phyloP scores from a whole-genome alignment of 2,797 vertebrate genomes.

The Amazona ochrocephala region DNA sequence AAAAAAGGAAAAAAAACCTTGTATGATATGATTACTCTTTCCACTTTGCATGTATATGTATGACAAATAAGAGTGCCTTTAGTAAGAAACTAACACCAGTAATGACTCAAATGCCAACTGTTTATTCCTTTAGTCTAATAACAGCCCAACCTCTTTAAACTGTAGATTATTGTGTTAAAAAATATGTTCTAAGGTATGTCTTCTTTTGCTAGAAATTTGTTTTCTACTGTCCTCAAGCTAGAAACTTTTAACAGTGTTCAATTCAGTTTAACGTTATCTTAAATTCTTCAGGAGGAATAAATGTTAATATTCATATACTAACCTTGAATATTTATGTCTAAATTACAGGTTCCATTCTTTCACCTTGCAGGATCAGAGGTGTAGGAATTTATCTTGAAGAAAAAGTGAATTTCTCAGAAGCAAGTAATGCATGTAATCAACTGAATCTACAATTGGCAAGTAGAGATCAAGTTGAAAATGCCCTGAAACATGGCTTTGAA shows the following conservation, averaged over 20 bases:
- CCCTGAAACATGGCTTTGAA: constrained; percentile 72
- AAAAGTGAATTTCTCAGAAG: constrained; percentile 71
- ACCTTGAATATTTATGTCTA: constrained; percentile 29
- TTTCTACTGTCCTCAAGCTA: not conserved
- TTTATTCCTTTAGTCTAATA: not conserved
- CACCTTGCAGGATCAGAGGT: constrained; percentile 74
- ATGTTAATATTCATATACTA: constrained; percentile 11
- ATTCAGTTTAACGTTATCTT: not conserved
- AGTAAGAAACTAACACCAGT: not conserved
- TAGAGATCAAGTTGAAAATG: constrained; percentile 70
- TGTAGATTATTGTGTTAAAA: not conserved
- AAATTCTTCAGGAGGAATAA: not conserved
- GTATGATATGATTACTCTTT: not conserved
- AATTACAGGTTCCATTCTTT: constrained; percentile 70
- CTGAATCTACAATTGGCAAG: constrained; percentile 73
- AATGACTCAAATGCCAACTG: not conserved
- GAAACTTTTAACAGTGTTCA: not conserved
- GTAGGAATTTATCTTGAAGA: constrained; percentile 61
- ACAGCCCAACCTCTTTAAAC: not conserved
- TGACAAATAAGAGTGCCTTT: not conserved
- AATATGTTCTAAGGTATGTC: not conserved
- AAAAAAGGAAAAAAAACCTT: not conserved
- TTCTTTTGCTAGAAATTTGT: not conserved
- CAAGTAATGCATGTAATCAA: constrained; percentile 62
- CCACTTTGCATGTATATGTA: not conserved